Evolutionary conservation across 2,797 vertebrate genomes (phyloP).

Genomic region (Sphenodon punctatus): DNA sequence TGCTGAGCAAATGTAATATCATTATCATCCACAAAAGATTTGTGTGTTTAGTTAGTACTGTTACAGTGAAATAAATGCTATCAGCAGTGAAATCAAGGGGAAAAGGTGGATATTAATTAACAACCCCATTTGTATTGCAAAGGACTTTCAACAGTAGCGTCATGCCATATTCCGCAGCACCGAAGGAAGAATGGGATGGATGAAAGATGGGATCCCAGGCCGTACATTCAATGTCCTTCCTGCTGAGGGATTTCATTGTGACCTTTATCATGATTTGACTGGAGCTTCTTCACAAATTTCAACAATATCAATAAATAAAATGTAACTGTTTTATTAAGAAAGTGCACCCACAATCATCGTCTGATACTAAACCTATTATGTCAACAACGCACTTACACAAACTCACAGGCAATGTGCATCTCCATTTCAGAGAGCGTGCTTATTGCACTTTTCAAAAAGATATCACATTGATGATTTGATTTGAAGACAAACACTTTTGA

Average conservation of each 20-base stretch:
- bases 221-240: background rate
- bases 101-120: background rate
- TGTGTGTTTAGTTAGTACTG: background rate
- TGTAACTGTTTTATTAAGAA: background rate
- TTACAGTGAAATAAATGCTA: accelerated
- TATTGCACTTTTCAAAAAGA: background rate
- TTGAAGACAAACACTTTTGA: background rate
- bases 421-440: background rate
- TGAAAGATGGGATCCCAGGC: background rate
- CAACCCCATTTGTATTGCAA: background rate
- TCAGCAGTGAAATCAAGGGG: background rate
- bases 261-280: background rate
- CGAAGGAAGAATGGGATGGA: background rate
- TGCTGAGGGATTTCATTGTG: background rate
- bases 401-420: background rate
- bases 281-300: background rate
- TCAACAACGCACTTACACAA: background rate
- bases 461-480: background rate
- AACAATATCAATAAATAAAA: background rate
- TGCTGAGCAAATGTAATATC: background rate
- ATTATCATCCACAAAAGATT: accelerated
- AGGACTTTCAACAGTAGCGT: background rate
- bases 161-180: background rate
- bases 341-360: background rate
- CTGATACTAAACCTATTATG: background rate